phyloP scores from a whole-genome alignment of 2,888 invertebrate genomes.

The Melanostoma mellinum region DNA sequence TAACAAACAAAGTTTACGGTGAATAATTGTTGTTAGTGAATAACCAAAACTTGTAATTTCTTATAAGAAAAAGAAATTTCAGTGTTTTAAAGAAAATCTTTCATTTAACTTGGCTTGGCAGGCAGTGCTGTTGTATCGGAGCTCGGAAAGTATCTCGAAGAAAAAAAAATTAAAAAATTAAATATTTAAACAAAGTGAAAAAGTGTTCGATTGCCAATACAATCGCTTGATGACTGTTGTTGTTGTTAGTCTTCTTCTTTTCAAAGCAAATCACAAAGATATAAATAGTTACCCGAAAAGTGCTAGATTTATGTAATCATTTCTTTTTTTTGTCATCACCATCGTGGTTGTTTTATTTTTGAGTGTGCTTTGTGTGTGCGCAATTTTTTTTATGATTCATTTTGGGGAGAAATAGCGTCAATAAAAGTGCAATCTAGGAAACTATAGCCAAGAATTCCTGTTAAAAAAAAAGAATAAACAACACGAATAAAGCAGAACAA shows the following conservation, averaged over 20 bases:
- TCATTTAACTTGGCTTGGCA: not conserved
- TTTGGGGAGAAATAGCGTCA: constrained; percentile 26
- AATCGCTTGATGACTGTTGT: constrained; percentile 6
- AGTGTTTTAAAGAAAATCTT: constrained; percentile 36
- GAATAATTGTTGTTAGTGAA: not conserved
- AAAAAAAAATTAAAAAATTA: constrained; percentile 1
- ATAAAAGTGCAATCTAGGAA: constrained; percentile 52
- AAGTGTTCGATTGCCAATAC: constrained; percentile 1
- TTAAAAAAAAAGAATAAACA: constrained; percentile 13
- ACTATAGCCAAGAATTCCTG: constrained; percentile 39
- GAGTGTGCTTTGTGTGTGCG: constrained; percentile 54
- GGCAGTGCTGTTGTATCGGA: not conserved
- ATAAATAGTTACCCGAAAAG: constrained; percentile 64
- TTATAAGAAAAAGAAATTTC: constrained; percentile 58
- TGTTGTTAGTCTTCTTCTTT: not conserved
- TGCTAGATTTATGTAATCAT: constrained; percentile 69
- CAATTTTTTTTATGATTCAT: constrained; percentile 58
- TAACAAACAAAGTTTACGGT: not conserved
- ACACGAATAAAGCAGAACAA: not conserved
- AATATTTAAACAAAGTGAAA: constrained; percentile 9
- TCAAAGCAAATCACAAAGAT: constrained; percentile 43
- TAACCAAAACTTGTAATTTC: constrained; percentile 57
- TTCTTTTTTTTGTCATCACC: constrained; percentile 38
- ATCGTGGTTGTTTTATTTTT: constrained; percentile 25
- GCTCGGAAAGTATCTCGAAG: constrained; percentile 1